Conservation (phyloP, 2,888 invertebrate genomes). For the Polymixis lichenea region DNA sequence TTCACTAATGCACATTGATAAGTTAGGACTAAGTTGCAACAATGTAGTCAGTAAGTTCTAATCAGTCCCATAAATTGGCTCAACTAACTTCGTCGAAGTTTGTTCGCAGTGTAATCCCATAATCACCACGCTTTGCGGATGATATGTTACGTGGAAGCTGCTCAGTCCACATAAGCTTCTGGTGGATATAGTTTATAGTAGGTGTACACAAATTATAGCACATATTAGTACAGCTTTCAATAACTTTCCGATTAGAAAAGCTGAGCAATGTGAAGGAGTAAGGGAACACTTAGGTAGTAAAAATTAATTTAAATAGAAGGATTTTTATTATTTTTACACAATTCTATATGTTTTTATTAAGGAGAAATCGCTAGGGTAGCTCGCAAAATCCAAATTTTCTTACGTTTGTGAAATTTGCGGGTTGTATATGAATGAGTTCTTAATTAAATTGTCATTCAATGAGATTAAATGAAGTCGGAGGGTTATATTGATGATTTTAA, state of each 20-base stretch:
- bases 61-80: constrained; percentile 29
- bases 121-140: constrained; percentile 43
- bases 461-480: no score
- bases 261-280: background rate
- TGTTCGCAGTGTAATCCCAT: constrained; percentile 48
- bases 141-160: constrained; percentile 25
- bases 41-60: constrained; percentile 23
- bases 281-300: background rate
- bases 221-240: background rate
- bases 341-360: background rate
- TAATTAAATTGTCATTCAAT: no score
- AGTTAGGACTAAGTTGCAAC: constrained; percentile 28
- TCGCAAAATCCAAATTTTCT: no score
- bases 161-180: constrained; percentile 11
- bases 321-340: background rate
- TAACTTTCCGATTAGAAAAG: background rate
- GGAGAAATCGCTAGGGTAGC: no score
- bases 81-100: constrained; percentile 45
- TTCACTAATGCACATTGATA: constrained; percentile 1
- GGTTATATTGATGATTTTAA: no score
- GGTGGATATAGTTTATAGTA: background rate
- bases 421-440: no score
- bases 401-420: no score
- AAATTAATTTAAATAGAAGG: background rate
- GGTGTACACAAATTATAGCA: background rate